phyloP scores from a whole-genome alignment of 2,888 invertebrate species.

The Acanthopleura granulata region DNA sequence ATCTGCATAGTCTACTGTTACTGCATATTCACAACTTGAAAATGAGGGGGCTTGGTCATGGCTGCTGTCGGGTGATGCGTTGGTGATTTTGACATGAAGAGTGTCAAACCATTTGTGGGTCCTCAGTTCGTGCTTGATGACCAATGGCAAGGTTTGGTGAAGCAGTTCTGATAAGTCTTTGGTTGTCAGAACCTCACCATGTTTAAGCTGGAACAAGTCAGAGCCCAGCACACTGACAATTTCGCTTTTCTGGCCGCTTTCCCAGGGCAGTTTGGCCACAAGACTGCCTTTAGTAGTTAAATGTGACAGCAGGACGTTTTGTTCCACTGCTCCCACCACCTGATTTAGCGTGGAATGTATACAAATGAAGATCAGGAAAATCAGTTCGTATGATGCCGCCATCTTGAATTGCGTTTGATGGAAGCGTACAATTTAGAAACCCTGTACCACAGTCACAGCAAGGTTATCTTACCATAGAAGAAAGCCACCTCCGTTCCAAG shows the following conservation, averaged over 20 bases:
- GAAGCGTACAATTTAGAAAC: background rate
- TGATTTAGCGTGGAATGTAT: constrained; percentile 17
- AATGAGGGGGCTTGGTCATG: constrained; percentile 27
- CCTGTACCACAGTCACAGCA: background rate
- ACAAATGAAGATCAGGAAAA: constrained; percentile 11
- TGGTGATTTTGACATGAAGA: constrained; percentile 30
- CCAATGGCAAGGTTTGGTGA: constrained; percentile 33
- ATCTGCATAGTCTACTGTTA: constrained; percentile 1
- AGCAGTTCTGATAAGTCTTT: constrained; percentile 32
- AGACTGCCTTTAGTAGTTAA: background rate
- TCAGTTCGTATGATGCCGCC: constrained; percentile 19
- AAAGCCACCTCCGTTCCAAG: background rate
- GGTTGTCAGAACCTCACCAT: constrained; percentile 45
- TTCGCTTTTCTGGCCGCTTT: background rate
- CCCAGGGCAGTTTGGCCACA: background rate
- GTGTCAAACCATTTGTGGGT: constrained; percentile 30
- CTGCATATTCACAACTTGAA: constrained; percentile 2
- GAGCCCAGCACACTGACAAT: background rate
- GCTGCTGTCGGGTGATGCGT: constrained; percentile 7
- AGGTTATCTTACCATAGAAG: background rate
- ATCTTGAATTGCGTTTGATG: constrained; percentile 13
- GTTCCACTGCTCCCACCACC: background rate
- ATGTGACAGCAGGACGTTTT: background rate
- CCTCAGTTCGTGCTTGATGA: constrained; percentile 31
- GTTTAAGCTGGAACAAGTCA: background rate